Base-by-base conservation (phyloP, 2,888 invertebrate genomes). In the Cloeon dipterum region DNA sequence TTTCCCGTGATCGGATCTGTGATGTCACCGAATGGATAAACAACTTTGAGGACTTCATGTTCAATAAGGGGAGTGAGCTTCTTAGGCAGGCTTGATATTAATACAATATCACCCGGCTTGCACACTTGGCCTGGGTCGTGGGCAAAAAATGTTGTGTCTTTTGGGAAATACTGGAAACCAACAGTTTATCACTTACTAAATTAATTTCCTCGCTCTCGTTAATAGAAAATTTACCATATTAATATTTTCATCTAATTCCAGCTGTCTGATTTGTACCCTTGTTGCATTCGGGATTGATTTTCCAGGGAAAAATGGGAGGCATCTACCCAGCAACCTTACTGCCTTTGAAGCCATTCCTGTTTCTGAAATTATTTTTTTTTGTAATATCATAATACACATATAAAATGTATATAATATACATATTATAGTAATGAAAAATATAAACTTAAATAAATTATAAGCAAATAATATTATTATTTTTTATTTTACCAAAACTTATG, bases 1-100 rank as follows among this genome's bases (percentile, higher is more conserved):
- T 79, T 81, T 13, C 77, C 78, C 32, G 78, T 76, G 18, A 88
- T 59, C 2, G 88, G 88, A 56, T 85, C 83, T n/a, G 72, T 77
- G 36, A 83, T 61, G 56, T 88, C 82, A 45, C 88, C 88, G 46
- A 75, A 58, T 2, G 75, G 76, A 55, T 78, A 81, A 13, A 88
- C 66, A 4, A 86, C 67, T 52, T 83, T 70, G 48, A 76, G 63
- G 1, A 88, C 70, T 59, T 71, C 65, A 50, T 86, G 85, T 5
- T 78, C 75, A 8, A 88, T 74, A 2, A 81, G 55, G 41, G 72
- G 70, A 0, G 82, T 78, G 42, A 81, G 48, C 53, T 73, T 77
- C 40, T 71, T 57, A 3, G 76, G 72, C 35, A 86, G 53, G 44
- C 69, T 66, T 52, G 79, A 67, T 44, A 86, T 73, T 11, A 88